Base-by-base conservation (phyloP, 2,888 invertebrate species). In the Andrena haemorrhoa region DNA sequence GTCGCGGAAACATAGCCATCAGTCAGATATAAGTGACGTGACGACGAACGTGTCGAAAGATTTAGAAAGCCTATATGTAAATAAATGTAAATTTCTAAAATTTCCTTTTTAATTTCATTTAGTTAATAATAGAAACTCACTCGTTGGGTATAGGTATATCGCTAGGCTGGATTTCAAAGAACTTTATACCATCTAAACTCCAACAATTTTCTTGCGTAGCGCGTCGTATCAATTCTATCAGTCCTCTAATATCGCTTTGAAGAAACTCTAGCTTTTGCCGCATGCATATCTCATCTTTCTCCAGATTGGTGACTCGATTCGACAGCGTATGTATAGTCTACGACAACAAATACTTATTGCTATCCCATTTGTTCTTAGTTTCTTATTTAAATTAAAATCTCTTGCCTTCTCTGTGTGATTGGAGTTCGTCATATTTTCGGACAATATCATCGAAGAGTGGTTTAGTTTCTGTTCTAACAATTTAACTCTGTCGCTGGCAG, bases 401-500 rank as follows among this genome's bases (percentile, higher is more conserved):
- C 60, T 84, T 87, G 90, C 93, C 80, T 91, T 89, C 72, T 91
- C 91, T 16, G 90, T 89, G 76, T 90, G 88, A n/a, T 86, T 83
- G n/a, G 90, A 88, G 35, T 86, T 86, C 60, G 88, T 79, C 86
- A 91, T 91, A 79, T 91, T 92, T 20, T 91, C 91, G 33, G 91
- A 87, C 6, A 94, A 91, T 47, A 92, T 86, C 84, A 89, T 90
- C 47, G 95, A 94, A 16, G 94, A 94, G 77, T 94, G 94, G 60
- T 94, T 93, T 71, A 96, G 92, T 89, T 95, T 95, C 63, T 95
- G 94, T 89, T 95, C 95, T 53, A 96, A 91, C 77, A 95, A 89
- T 82, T 94, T 93, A 29, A 96, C 95, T 86, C 95, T 94, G 68
- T 94, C 93, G 26, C 95, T 95, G 65, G 96, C 96, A 88, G 96